Conservation (phyloP, 1,140 invertebrate genomes). For the Hypothenemus hampei region DNA sequence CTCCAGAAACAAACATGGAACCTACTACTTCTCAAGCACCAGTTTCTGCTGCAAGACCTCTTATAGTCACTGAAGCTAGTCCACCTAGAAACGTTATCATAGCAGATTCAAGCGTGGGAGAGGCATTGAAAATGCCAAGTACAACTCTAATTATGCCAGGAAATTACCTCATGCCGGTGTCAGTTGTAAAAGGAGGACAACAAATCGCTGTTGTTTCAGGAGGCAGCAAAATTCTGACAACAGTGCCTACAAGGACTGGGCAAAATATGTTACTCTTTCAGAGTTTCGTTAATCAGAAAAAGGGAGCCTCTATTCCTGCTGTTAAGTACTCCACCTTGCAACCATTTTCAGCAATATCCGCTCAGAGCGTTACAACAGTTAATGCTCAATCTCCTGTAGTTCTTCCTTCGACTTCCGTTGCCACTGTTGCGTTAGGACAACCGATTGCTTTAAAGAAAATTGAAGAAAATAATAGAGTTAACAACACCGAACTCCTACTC, state of each 20-base stretch:
- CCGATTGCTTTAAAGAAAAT: slow-evolving; percentile 42
- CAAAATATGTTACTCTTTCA: slow-evolving; percentile 52
- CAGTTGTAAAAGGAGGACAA: slow-evolving; percentile 63
- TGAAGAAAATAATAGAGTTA: slow-evolving; percentile 34
- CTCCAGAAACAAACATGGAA: slow-evolving; percentile 39
- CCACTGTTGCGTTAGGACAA: slow-evolving; percentile 41
- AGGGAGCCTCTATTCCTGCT: slow-evolving; percentile 47
- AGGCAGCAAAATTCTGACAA: slow-evolving; percentile 59
- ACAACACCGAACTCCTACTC: slow-evolving; percentile 39
- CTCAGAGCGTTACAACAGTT: slow-evolving; percentile 38
- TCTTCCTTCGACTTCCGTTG: slow-evolving; percentile 37
- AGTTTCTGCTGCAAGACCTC: slow-evolving; percentile 26
- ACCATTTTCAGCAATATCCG: slow-evolving; percentile 44
- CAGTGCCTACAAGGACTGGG: slow-evolving; percentile 55
- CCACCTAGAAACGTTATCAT: slow-evolving; percentile 54
- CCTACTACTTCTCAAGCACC: slow-evolving; percentile 30
- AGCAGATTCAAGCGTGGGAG: slow-evolving; percentile 51
- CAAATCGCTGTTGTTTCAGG: slow-evolving; percentile 67
- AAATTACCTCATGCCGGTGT: slow-evolving; percentile 64
- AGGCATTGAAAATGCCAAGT: slow-evolving; percentile 52
- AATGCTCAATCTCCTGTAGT: slow-evolving; percentile 40
- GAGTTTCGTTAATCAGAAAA: slow-evolving; percentile 50
- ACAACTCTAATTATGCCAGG: slow-evolving; percentile 62
- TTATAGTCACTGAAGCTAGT: slow-evolving; percentile 34
- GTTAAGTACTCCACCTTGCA: slow-evolving; percentile 49